A percentile compares a stretch with the other conserved stretches of the same genome.
Conservation (phyloP, 1,140 invertebrate species). For the Drosophila sproati region DNA sequence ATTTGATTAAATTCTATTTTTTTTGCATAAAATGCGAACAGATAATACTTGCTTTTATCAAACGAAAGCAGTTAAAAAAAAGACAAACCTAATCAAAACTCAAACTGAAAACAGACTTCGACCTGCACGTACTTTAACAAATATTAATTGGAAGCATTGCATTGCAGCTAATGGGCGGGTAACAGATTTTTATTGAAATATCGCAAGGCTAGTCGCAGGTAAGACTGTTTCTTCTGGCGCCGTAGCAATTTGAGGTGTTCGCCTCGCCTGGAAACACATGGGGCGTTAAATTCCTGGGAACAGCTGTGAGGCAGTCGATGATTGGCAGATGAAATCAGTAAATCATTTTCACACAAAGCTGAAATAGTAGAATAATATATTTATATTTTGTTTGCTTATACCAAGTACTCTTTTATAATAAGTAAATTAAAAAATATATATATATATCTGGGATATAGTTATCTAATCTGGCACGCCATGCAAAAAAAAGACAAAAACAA, state of each 20-base stretch:
- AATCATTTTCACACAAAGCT: slow-evolving; percentile 50
- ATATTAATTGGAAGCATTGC: slow-evolving; percentile 1
- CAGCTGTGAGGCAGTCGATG: slow-evolving; percentile 49
- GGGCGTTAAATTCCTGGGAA: slow-evolving; percentile 39
- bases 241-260: slow-evolving; percentile 55
- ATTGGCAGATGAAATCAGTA: slow-evolving; percentile 38
- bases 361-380: slow-evolving; percentile 6
- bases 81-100: background rate
- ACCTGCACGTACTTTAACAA: background rate
- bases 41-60: slow-evolving; percentile 5
- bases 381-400: background rate
- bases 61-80: background rate
- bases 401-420: too few species aligned
- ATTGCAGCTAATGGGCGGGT: slow-evolving; percentile 29
- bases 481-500: too few species aligned
- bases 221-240: slow-evolving; percentile 51
- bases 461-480: too few species aligned
- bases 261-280: slow-evolving; percentile 27
- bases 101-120: background rate
- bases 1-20: background rate
- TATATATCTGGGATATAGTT: too few species aligned
- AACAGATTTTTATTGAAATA: slow-evolving; percentile 50
- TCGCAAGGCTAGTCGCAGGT: slow-evolving; percentile 50
- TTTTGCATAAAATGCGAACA: too few species aligned
- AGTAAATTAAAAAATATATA: too few species aligned